phyloP scores from a whole-genome alignment of 2,113 vertebrate genomes.

The Microcebus ravelobensis region DNA sequence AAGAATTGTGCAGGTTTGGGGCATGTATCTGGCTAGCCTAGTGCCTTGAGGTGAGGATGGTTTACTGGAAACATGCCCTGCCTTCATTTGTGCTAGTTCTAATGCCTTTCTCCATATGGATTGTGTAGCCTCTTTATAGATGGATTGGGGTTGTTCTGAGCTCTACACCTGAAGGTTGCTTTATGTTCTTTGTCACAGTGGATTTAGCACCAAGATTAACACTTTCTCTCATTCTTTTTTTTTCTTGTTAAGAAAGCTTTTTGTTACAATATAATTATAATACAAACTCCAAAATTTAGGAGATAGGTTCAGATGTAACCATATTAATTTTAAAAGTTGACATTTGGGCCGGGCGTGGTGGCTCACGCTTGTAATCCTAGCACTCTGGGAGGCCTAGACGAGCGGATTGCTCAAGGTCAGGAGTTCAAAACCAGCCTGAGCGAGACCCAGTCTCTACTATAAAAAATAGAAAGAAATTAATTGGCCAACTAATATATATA shows the following conservation, averaged over 20 bases:
- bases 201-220: conserved; percentile 11
- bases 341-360: too few relatives aligned
- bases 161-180: not conserved
- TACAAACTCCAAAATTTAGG: conserved; percentile 20
- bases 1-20: not conserved
- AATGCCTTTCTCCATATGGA: not conserved
- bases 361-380: too few relatives aligned
- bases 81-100: not conserved
- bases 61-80: conserved; percentile 16
- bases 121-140: not conserved
- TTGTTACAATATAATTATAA: not conserved
- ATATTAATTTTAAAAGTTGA: conserved; percentile 26
- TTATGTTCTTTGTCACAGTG: conserved; percentile 24
- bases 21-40: not conserved
- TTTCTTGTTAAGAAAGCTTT: not conserved
- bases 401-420: too few relatives aligned
- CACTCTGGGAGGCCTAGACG: too few relatives aligned
- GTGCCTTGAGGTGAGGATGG: not conserved
- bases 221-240: not conserved
- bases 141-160: not conserved
- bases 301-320: not conserved
- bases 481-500: too few relatives aligned
- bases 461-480: too few relatives aligned
- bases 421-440: too few relatives aligned
- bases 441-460: too few relatives aligned